Percentiles rank a stretch among this genome's conserved stretches.
Evolutionary conservation across 2,797 vertebrate genomes (phyloP).

Genomic region (Chelon auratus): DNA sequence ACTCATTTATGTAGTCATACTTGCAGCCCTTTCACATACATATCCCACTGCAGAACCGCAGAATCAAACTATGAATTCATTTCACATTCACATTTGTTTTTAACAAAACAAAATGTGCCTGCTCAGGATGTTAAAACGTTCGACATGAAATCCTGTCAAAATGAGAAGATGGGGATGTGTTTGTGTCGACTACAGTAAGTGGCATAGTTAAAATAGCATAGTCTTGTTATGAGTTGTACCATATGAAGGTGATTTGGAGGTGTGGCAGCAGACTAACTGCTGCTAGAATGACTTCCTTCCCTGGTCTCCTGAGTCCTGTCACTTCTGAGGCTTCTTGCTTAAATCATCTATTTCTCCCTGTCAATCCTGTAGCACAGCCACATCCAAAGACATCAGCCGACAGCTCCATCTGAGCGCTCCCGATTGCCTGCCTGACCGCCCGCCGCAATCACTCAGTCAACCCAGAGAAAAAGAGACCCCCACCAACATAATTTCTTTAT

Average conservation of each 20-base stretch:
- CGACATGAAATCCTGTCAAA: not conserved
- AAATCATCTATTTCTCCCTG: constrained; percentile 67
- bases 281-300: constrained; percentile 53
- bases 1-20: no score
- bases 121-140: not conserved
- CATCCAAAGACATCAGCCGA: constrained; percentile 64
- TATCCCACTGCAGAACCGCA: no score
- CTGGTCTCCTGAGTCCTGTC: constrained; percentile 63
- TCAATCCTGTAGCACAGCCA: constrained; percentile 61
- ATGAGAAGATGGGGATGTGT: constrained; percentile 1
- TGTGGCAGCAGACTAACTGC: constrained; percentile 56
- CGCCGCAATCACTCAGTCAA: constrained; percentile 40
- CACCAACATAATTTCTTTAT: constrained; percentile 23
- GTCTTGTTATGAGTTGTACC: constrained; percentile 35
- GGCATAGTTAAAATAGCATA: constrained; percentile 2
- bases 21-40: no score
- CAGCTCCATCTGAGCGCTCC: constrained; percentile 67
- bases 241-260: constrained; percentile 67
- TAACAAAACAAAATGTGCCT: not conserved
- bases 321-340: constrained; percentile 65
- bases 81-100: not conserved
- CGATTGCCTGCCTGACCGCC: constrained; percentile 57
- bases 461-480: constrained; percentile 32
- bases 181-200: constrained; percentile 19
- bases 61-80: no score